phyloP scores from a whole-genome alignment of 37 sponge, comb jelly and placozoan species.

The Spongilla lacustris region DNA sequence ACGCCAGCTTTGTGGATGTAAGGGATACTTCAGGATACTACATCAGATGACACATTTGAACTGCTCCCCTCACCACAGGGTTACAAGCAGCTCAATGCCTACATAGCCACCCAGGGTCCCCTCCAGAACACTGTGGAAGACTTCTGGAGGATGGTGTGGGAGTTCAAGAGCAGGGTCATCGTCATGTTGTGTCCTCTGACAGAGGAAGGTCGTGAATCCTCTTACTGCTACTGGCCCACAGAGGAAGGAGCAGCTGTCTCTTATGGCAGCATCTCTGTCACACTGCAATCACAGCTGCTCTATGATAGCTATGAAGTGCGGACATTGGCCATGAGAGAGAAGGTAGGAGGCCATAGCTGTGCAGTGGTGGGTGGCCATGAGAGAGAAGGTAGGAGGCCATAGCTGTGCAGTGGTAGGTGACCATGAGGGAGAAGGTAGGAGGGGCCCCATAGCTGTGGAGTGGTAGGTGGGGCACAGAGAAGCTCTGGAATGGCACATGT shows the following conservation, averaged over 20 bases:
- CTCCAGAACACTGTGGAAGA: constrained; percentile 51
- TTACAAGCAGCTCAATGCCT: constrained; percentile 57
- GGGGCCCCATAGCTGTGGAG: constrained; percentile 6
- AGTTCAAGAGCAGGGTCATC: constrained; percentile 54
- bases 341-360: constrained; percentile 10
- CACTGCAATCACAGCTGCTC: constrained; percentile 47
- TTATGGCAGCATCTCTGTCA: constrained; percentile 72
- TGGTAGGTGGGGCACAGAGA: no score
- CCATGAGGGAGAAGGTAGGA: neutral
- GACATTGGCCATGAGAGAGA: constrained; percentile 10
- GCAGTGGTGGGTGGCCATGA: constrained; percentile 10
- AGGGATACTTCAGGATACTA: neutral
- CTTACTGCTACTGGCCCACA: constrained; percentile 50
- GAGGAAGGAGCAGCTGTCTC: constrained; percentile 32
- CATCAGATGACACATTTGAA: no score
- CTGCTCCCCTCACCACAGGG: constrained; percentile 27
- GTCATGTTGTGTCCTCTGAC: constrained; percentile 53
- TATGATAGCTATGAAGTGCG: constrained; percentile 22
- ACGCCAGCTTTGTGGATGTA: constrained; percentile 90
- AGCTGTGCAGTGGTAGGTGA: constrained; percentile 22
- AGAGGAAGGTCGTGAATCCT: constrained; percentile 31
- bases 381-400: no score
- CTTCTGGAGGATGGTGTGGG: constrained; percentile 72
- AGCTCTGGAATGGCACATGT: no score
- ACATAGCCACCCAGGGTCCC: constrained; percentile 60